phyloP scores from a whole-genome alignment of 2,113 vertebrate species.

The Rhagologus leucostigma region DNA sequence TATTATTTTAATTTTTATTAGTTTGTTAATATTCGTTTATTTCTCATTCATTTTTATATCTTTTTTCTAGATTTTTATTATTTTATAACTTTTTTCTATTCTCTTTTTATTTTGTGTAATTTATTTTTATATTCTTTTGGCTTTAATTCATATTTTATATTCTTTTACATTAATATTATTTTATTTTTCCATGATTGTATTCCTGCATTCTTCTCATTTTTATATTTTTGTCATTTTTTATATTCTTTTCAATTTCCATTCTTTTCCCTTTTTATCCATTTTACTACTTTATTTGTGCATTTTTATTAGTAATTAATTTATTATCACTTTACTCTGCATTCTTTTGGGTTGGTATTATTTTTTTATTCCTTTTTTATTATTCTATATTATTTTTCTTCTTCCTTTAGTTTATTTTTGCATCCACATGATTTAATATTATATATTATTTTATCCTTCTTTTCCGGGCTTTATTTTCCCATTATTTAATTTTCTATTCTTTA shows the following conservation, averaged over 20 bases:
- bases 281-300: neutral
- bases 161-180: neutral
- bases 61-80: neutral
- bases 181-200: neutral
- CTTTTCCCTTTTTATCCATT: neutral
- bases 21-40: neutral
- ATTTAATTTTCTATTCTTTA: neutral
- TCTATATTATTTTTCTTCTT: neutral
- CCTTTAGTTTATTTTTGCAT: neutral
- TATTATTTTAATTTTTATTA: neutral
- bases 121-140: neutral
- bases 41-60: neutral
- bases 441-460: neutral
- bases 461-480: neutral
- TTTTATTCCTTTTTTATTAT: neutral
- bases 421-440: fast-evolving
- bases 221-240: neutral
- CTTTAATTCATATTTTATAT: neutral
- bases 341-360: neutral
- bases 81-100: neutral
- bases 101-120: fast-evolving
- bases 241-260: neutral
- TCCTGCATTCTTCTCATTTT: neutral
- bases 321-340: neutral
- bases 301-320: neutral